Evolutionary conservation across 2,797 vertebrate genomes (phyloP).

Genomic region (Alcedo atthis): DNA sequence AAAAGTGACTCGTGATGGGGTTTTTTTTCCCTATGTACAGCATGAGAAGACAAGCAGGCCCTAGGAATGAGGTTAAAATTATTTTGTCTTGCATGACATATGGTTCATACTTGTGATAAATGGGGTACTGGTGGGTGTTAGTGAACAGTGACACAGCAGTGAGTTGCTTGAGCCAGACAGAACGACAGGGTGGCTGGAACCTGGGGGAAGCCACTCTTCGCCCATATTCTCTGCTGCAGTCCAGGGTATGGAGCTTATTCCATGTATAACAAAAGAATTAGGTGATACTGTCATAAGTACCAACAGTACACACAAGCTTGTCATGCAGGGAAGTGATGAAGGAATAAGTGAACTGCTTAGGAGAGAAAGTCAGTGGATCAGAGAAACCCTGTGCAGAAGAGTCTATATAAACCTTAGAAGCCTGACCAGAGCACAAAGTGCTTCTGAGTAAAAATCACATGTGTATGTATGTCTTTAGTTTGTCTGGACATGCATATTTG

Average conservation of each 20-base stretch:
- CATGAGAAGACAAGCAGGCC: background rate
- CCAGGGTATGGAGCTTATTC: background rate
- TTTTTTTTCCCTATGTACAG: background rate
- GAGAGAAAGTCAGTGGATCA: background rate
- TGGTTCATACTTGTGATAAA: background rate
- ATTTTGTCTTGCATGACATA: slow-evolving; percentile 10
- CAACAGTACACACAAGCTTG: background rate
- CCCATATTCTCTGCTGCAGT: background rate
- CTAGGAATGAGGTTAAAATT: slow-evolving; percentile 17
- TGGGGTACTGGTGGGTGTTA: background rate
- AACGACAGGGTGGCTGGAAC: background rate
- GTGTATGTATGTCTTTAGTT: background rate
- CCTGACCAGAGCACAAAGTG: background rate
- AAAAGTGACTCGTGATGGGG: background rate
- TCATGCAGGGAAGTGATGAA: background rate
- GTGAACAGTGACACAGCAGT: background rate
- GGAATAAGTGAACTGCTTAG: background rate
- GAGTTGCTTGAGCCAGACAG: background rate
- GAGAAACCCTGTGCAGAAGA: background rate
- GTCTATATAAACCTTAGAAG: background rate
- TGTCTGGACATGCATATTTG: background rate
- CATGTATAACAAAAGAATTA: background rate
- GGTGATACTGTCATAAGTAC: background rate
- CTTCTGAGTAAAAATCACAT: background rate
- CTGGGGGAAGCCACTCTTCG: background rate